Conservation (phyloP, 2,797 vertebrate species). For the Leontopithecus rosalia region DNA sequence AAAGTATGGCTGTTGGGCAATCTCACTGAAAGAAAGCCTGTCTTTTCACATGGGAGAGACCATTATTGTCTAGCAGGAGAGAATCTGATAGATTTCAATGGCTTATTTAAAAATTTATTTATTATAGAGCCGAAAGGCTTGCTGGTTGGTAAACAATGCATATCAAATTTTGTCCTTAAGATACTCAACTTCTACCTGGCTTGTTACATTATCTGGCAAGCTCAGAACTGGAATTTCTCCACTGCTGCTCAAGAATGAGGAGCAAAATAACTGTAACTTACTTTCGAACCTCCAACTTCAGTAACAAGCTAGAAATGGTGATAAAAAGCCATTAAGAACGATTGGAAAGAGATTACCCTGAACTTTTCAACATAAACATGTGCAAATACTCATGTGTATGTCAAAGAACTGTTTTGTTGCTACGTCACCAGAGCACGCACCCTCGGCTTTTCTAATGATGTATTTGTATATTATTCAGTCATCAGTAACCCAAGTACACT, state of each 20-base stretch:
- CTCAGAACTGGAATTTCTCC: background rate
- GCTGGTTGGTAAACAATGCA: background rate
- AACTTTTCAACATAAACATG: constrained; percentile 40
- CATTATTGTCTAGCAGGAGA: background rate
- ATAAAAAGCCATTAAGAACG: constrained; percentile 26
- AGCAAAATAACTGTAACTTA: constrained; percentile 2
- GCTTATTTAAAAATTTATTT: background rate
- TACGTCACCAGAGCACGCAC: background rate
- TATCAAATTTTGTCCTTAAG: background rate
- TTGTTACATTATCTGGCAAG: background rate
- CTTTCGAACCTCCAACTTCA: constrained; percentile 41
- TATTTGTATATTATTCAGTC: background rate
- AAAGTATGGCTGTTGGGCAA: background rate
- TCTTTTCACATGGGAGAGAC: background rate
- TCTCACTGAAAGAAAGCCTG: background rate
- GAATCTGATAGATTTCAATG: background rate
- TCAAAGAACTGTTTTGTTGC: background rate
- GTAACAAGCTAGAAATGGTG: background rate
- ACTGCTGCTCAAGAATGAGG: background rate
- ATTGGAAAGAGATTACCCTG: background rate
- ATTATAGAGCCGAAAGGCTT: background rate
- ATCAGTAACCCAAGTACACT: background rate
- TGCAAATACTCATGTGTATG: background rate
- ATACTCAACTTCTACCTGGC: background rate
- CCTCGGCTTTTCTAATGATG: background rate